Evolutionary conservation across 2,113 vertebrate genomes (phyloP).

Genomic region (Micronycteris hirsuta): DNA sequence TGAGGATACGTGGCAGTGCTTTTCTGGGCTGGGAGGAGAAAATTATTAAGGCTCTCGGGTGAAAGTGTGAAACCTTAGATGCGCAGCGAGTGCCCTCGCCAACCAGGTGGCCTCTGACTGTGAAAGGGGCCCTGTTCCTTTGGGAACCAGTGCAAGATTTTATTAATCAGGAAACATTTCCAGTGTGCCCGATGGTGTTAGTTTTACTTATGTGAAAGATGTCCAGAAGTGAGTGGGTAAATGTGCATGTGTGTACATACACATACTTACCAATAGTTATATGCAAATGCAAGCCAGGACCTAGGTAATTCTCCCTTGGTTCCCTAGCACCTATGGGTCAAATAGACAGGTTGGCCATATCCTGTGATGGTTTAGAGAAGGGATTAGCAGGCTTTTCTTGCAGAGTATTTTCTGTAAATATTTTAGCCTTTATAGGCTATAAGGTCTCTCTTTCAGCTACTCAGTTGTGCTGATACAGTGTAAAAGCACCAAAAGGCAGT

Average conservation of each 20-base stretch:
- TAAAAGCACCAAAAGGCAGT: neutral
- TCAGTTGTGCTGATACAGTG: neutral
- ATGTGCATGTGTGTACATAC: accelerated
- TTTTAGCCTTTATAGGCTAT: neutral
- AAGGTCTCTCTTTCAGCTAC: neutral
- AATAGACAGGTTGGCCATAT: neutral
- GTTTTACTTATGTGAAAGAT: neutral
- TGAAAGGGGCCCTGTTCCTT: neutral
- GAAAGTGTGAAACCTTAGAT: neutral
- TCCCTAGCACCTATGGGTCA: neutral
- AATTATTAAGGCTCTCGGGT: neutral
- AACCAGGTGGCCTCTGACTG: neutral
- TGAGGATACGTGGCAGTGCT: neutral
- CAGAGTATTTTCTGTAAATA: neutral
- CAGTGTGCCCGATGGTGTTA: neutral
- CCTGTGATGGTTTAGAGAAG: no score
- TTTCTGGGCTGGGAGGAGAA: neutral
- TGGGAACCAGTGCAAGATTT: neutral
- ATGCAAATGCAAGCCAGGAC: neutral
- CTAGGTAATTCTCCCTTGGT: neutral
- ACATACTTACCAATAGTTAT: neutral
- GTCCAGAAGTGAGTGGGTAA: neutral
- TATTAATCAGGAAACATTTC: neutral
- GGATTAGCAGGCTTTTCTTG: neutral
- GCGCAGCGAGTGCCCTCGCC: accelerated